These are phyloP conservation scores for Euleptes europaea DNA, from an alignment of 2,113 vertebrate species.

Conservation along the genomic window DNA sequence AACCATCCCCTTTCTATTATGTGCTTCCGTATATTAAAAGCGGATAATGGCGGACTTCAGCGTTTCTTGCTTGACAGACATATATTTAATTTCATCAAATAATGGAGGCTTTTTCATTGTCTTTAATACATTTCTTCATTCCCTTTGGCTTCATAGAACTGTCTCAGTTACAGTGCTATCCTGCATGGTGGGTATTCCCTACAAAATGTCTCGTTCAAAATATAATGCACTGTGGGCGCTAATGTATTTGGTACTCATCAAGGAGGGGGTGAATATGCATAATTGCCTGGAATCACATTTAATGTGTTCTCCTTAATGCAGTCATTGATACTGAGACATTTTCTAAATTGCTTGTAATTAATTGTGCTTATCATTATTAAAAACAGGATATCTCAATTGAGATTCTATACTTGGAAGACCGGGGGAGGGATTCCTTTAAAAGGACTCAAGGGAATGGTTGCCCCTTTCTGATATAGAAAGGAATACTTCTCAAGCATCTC, in stretches of 20 bases:
- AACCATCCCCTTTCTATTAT: constrained; percentile 69
- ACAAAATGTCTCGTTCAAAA: background rate
- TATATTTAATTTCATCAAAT: constrained; percentile 66
- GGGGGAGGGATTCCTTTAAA: background rate
- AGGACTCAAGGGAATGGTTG: background rate
- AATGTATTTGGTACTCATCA: background rate
- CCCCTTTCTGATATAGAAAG: background rate
- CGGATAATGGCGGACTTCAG: constrained; percentile 70
- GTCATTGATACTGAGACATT: background rate
- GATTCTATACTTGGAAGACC: background rate
- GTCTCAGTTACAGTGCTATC: background rate
- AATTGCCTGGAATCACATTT: constrained; percentile 10
- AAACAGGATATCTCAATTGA: constrained; percentile 13
- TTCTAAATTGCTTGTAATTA: constrained; percentile 55
- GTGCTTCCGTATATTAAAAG: constrained; percentile 59
- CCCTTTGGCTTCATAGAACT: constrained; percentile 33
- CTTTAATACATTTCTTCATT: constrained; percentile 42
- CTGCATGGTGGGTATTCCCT: background rate
- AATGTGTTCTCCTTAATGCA: constrained; percentile 36
- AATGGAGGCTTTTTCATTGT: constrained; percentile 48
- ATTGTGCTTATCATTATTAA: constrained; percentile 30
- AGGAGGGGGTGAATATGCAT: background rate
- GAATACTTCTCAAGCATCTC: background rate
- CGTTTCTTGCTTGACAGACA: constrained; percentile 54
- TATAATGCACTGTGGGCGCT: background rate